Base-by-base conservation (phyloP, 2,888 invertebrate genomes). In the Campopleginae sp. region DNA sequence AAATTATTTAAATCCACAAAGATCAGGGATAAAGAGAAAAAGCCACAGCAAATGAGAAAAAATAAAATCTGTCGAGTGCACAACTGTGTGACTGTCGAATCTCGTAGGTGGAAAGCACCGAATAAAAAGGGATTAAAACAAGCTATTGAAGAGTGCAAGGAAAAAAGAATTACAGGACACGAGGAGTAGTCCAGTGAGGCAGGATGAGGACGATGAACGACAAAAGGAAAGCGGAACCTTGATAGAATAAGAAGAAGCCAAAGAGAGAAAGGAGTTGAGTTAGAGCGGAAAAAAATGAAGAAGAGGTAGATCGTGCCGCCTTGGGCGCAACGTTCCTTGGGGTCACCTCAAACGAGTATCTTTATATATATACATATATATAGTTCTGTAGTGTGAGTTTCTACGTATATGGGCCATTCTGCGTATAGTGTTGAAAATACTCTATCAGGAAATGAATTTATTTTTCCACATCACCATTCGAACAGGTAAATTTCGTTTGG, bases 251-350 rank as follows among this genome's bases (percentile, higher is more conserved):
- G 61, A 65, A 63, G 44, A 31, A 74, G 31, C 44, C 23, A 27
- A 46, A 61, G 46, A 54, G 31, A 48, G 70, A 82, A 76, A 76
- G 33, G 70, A 77, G 68, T 19, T 19, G 63, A 77, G 68, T 23
- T 51, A 66, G 75, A 31, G 61, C 19, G 63, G 66, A 58, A 65
- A 72, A 75, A 78, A 65, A 80, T 38, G 74, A 51, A 82, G 71
- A 81, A 77, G 76, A 63, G 71, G 70, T 63, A 80, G 63, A 75
- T 82, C 78, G 79, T 48, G 68, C 77, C 38, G 78, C 48, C 66
- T 72, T 42, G 80, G 76, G 80, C 70, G 70, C 82, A 82, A 78
- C 85, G 83, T 80, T 78, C 81, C 81, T 81, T n/a, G 65, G 81
- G 83, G 83, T 80, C 75, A 79, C 63, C 65, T 48, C 38, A 58